A percentile compares a stretch with the other conserved stretches of the same genome.
Evolutionary conservation across 2,113 vertebrate genomes (phyloP).

Genomic region (Rhabdomys dilectus): DNA sequence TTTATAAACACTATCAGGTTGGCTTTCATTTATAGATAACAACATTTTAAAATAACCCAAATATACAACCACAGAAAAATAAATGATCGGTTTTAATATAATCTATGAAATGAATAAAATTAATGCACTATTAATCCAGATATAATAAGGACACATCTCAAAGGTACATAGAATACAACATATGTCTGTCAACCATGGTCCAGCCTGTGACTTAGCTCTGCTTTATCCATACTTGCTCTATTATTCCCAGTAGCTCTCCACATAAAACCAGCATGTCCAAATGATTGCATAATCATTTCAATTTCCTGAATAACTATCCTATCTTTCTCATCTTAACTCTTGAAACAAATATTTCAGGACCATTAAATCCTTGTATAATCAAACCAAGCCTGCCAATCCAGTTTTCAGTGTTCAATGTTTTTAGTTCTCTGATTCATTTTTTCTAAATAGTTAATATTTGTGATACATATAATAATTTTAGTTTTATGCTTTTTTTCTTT

Average conservation of each 20-base stretch:
- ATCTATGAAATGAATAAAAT: background rate
- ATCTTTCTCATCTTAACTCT: background rate
- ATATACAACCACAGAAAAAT: background rate
- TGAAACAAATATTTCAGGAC: background rate
- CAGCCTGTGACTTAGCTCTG: background rate
- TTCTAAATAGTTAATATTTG: conserved; percentile 5
- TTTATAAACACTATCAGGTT: conserved; percentile 33
- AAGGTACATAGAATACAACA: background rate
- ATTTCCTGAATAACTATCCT: background rate
- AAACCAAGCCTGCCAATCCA: background rate
- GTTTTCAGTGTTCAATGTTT: background rate
- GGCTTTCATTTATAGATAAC: conserved; percentile 13
- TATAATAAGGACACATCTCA: background rate
- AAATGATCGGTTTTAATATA: background rate
- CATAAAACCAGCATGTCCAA: background rate
- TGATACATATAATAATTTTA: background rate
- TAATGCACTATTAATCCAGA: background rate
- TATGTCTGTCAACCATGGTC: background rate
- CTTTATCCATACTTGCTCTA: background rate
- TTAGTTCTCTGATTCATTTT: background rate
- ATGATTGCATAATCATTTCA: background rate
- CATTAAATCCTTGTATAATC: background rate
- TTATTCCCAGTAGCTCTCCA: background rate
- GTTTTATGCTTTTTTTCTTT: background rate
- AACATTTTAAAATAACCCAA: background rate